A percentile compares a stretch with the other conserved stretches of the same genome.
phyloP scores from a whole-genome alignment of 2,113 vertebrate genomes.

The Gallinago jamesoni region DNA sequence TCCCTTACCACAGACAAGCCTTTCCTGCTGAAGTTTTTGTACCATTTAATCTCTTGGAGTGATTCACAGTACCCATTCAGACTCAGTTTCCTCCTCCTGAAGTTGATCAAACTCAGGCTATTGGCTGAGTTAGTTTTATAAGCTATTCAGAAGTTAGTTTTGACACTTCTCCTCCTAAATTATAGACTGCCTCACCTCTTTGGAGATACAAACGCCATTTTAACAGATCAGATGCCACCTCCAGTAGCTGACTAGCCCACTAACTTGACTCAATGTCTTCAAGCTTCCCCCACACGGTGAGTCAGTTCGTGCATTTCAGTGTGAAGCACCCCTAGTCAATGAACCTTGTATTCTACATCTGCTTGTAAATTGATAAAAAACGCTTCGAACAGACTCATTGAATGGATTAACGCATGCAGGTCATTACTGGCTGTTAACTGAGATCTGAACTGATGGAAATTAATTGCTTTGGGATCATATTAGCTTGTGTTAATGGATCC shows the following conservation, averaged over 20 bases:
- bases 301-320: not conserved
- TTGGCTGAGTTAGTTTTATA: no score
- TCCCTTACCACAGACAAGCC: not conserved
- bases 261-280: not conserved
- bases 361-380: not conserved
- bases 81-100: not conserved
- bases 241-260: not conserved
- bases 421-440: not conserved
- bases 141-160: not conserved
- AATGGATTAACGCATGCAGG: not conserved
- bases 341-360: not conserved
- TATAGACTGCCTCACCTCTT: not conserved
- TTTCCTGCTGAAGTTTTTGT: not conserved
- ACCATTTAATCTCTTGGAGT: not conserved
- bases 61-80: not conserved
- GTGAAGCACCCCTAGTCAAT: not conserved
- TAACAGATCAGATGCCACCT: conserved; percentile 6
- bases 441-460: not conserved
- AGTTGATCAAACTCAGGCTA: not conserved
- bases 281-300: conserved; percentile 11
- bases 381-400: not conserved
- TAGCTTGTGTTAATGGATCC: not conserved
- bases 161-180: not conserved
- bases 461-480: not conserved
- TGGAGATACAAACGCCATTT: not conserved